Percentiles rank a stretch among this genome's conserved stretches.
phyloP scores from a whole-genome alignment of 2,113 vertebrate species.

The Emydocephalus ijimae region DNA sequence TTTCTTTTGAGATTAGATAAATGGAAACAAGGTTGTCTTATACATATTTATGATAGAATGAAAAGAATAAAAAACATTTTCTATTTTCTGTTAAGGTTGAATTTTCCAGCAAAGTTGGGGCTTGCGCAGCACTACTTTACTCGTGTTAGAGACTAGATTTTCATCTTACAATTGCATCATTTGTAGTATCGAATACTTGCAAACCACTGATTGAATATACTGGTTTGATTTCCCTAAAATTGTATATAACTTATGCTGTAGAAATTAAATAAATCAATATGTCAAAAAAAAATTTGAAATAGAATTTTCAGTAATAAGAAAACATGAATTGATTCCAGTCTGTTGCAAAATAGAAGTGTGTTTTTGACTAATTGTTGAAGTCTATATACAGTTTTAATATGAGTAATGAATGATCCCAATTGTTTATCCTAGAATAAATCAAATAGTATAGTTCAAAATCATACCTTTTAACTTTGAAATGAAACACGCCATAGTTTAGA shows the following conservation, averaged over 20 bases:
- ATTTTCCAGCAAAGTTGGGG: constrained; percentile 55
- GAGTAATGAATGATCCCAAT: not conserved
- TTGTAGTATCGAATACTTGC: constrained; percentile 20
- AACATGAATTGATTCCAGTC: not conserved
- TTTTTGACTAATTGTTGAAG: not conserved
- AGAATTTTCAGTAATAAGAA: not conserved
- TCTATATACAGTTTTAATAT: not conserved
- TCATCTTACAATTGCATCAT: constrained; percentile 41
- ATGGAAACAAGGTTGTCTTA: constrained; percentile 53
- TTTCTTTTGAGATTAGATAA: constrained; percentile 43
- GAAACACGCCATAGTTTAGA: not conserved
- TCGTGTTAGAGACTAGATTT: constrained; percentile 54
- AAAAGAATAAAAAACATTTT: constrained; percentile 59
- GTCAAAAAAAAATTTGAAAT: not conserved
- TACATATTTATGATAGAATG: constrained; percentile 60
- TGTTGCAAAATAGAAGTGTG: not conserved
- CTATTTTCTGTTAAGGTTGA: constrained; percentile 53
- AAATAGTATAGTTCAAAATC: not conserved
- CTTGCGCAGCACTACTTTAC: constrained; percentile 67
- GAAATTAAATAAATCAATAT: not conserved
- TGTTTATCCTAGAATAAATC: not conserved
- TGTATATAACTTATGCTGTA: constrained; percentile 4
- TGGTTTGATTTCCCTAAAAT: constrained; percentile 11
- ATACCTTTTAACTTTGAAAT: not conserved
- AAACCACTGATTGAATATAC: constrained; percentile 24